These are phyloP conservation scores for Drosophila rubida DNA, from an alignment of 2,888 invertebrate genomes.

Conservation along the genomic window DNA sequence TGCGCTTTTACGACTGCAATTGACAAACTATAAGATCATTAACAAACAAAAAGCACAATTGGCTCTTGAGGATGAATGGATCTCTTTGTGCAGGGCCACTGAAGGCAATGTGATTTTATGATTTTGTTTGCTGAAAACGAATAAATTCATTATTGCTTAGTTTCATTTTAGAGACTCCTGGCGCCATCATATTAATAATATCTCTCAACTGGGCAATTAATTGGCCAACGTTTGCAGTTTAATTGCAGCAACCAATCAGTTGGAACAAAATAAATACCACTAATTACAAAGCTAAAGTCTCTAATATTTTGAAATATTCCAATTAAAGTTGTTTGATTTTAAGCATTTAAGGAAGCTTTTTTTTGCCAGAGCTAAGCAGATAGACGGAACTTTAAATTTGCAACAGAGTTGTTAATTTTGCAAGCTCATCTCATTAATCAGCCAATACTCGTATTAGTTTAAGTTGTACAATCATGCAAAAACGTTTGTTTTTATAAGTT, in stretches of 20 bases:
- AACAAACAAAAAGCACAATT: slow-evolving; percentile 33
- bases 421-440: slow-evolving; percentile 41
- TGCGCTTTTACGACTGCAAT: slow-evolving; percentile 48
- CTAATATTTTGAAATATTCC: neutral
- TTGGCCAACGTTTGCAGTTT: slow-evolving; percentile 9
- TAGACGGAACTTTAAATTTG: slow-evolving; percentile 27
- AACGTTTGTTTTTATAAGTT: neutral
- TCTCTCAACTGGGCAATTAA: slow-evolving; percentile 17
- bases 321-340: neutral
- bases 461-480: neutral
- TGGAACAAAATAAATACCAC: slow-evolving; percentile 8
- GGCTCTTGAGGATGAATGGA: slow-evolving; percentile 27
- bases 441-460: slow-evolving; percentile 6
- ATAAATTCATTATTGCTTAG: slow-evolving; percentile 37
- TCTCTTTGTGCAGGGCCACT: slow-evolving; percentile 37
- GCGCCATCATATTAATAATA: slow-evolving; percentile 24
- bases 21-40: slow-evolving; percentile 50
- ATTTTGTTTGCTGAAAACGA: slow-evolving; percentile 16
- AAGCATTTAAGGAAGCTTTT: neutral
- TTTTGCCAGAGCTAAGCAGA: neutral
- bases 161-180: slow-evolving; percentile 8
- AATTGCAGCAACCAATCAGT: slow-evolving; percentile 42
- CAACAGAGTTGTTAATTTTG: slow-evolving; percentile 34
- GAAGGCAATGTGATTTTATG: slow-evolving; percentile 28
- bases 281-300: neutral